Base-by-base conservation (phyloP, 1,140 invertebrate genomes). In the Drosophila tristis region DNA sequence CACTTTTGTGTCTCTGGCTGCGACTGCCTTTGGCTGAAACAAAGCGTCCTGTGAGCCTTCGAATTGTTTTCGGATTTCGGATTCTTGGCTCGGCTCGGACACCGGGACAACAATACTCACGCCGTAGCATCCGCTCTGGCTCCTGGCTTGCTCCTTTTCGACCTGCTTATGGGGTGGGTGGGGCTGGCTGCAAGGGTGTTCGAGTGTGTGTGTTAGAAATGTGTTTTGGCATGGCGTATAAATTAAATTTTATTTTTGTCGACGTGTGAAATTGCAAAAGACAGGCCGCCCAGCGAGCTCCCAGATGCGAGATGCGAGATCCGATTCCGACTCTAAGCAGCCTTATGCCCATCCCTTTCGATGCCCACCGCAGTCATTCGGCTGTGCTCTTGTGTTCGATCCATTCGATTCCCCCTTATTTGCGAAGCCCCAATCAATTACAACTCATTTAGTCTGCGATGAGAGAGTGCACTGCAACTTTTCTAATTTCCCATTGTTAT, bases 201-300 rank as follows among this genome's bases (percentile, higher is more conserved):
- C 15, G 43, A n/a, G 48, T 13, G 4, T 15, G 23, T 49, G 51
- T 64, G 75, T 59, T 71, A 70, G 64, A 64, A 64, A 70, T 78
- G 60, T 78, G 56, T 61, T 78, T 78, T 78, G 65, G 60, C 72
- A 71, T 57, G 75, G 56, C 66, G 72, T 71, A 78, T 78, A 78
- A 78, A 78, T 78, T 78, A 75, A 78, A 75, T 75, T 78, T 65
- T 75, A 75, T 75, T 78, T 78, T 75, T 75, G 75, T 65, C 55
- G 72, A 75, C 72, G 75, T 78, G 75, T 64, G 75, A 75, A 75
- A 78, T 78, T 78, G 75, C 51, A 51, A 78, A 75, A 71, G 75
- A 75, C 72, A 78, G 31, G 23, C 47, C 20, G 35, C 26, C 61
- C 35, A 26, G 15, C 5, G 11, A 53, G 47, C 48, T 31, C 7